These are phyloP conservation scores for Hestina assimilis DNA, from an alignment of 1,140 invertebrate species.

Conservation along the genomic window DNA sequence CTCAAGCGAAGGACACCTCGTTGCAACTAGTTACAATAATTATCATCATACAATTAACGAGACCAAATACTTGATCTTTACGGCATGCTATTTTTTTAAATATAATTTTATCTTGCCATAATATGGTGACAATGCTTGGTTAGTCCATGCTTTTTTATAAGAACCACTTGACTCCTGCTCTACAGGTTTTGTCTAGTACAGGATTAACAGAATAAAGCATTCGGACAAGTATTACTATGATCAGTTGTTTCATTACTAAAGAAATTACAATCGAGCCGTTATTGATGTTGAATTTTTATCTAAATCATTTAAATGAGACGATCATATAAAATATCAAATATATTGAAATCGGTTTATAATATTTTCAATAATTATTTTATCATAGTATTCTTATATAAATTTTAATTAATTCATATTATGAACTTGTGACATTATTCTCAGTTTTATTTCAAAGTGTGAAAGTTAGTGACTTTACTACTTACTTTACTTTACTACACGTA, in stretches of 20 bases:
- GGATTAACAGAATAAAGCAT: neutral
- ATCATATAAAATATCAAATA: too few species aligned
- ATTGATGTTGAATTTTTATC: neutral
- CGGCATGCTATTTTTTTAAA: conserved; percentile 2
- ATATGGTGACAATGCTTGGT: neutral
- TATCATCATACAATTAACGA: conserved; percentile 12
- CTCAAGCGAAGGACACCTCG: conserved; percentile 21
- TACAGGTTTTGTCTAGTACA: conserved; percentile 8
- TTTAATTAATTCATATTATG: too few species aligned
- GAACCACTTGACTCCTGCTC: neutral
- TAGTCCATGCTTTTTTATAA: conserved; percentile 6
- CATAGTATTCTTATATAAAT: too few species aligned
- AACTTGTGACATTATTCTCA: too few species aligned
- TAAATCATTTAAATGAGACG: too few species aligned
- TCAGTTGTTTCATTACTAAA: neutral
- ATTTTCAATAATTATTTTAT: too few species aligned
- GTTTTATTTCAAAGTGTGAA: neutral
- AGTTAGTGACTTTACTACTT: neutral
- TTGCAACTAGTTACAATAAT: conserved; percentile 12
- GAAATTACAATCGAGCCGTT: neutral
- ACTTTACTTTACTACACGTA: too few species aligned
- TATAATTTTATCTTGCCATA: conserved; percentile 1
- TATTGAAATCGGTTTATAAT: too few species aligned
- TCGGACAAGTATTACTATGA: neutral
- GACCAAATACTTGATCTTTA: conserved; percentile 1